These are phyloP conservation scores for Clytia hemisphaerica DNA, from an alignment of 30 jellyfish, hydroid and myxozoan genomes.

Conservation along the genomic window DNA sequence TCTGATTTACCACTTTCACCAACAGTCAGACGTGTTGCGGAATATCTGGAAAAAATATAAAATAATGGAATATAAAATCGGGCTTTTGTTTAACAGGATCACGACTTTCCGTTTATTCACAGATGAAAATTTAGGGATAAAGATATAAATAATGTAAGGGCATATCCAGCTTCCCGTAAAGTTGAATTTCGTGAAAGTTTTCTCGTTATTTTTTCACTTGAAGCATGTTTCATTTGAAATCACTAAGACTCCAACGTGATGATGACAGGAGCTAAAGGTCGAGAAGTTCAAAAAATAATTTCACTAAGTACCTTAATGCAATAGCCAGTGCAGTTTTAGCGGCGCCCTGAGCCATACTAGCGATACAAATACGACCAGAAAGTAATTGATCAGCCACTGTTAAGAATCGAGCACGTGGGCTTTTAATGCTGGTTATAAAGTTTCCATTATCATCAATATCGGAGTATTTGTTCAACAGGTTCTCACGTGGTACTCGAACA, in stretches of 20 bases:
- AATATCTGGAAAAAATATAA: constrained; percentile 28
- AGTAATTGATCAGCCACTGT: constrained; percentile 71
- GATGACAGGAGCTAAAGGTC: neutral
- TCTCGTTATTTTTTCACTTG: neutral
- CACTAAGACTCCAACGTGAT: neutral
- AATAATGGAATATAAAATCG: neutral
- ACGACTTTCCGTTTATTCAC: no score
- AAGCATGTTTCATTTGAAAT: no score
- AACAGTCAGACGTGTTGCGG: constrained; percentile 84
- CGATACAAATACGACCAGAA: constrained; percentile 87
- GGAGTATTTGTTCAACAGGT: constrained; percentile 61
- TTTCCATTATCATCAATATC: constrained; percentile 74
- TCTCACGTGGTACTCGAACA: constrained; percentile 89
- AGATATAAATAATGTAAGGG: neutral
- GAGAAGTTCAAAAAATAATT: neutral
- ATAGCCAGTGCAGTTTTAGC: constrained; percentile 77
- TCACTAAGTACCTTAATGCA: constrained; percentile 48
- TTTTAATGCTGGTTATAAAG: constrained; percentile 55
- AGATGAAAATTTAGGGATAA: neutral
- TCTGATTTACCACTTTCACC: constrained; percentile 88
- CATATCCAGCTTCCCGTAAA: no score
- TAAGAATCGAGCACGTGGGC: constrained; percentile 73
- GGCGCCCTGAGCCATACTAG: constrained; percentile 77
- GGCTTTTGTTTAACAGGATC: no score
- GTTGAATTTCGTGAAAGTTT: neutral